Evolutionary conservation across 35 echinoderm and acorn worm species (phyloP).

Genomic region (Ophioderma brevispina): DNA sequence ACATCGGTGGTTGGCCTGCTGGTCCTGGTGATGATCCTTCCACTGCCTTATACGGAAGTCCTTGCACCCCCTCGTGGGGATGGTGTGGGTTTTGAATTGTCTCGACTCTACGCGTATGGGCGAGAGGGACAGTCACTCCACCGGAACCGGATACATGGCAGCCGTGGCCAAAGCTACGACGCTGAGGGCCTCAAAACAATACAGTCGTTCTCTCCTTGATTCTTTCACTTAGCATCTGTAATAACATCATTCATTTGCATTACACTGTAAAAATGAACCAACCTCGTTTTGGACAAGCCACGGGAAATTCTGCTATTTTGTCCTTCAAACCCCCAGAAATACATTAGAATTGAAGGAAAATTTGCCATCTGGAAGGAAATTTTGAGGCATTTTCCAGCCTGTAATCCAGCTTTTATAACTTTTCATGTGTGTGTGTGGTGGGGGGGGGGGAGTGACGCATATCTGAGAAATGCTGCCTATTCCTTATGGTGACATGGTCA

Average conservation of each 20-base stretch:
- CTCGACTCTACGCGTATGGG: slow-evolving; percentile 14
- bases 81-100: neutral
- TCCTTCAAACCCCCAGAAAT: no score
- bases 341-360: no score
- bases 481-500: no score
- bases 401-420: no score
- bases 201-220: slow-evolving; percentile 94
- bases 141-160: slow-evolving; percentile 64
- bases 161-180: slow-evolving; percentile 95
- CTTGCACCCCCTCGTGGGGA: slow-evolving; percentile 8
- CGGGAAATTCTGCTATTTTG: no score
- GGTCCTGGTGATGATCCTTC: slow-evolving; percentile 71
- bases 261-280: neutral
- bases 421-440: no score
- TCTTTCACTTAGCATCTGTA: slow-evolving; percentile 96
- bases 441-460: no score
- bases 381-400: neutral
- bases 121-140: slow-evolving; percentile 11
- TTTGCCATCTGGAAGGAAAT: no score
- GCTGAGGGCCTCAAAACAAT: slow-evolving; percentile 94
- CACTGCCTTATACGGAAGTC: slow-evolving; percentile 40
- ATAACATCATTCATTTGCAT: neutral
- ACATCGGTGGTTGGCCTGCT: slow-evolving; percentile 40
- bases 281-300: neutral
- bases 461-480: no score